Conservation (phyloP, 2,888 invertebrate genomes). For the Microplitis manilae region DNA sequence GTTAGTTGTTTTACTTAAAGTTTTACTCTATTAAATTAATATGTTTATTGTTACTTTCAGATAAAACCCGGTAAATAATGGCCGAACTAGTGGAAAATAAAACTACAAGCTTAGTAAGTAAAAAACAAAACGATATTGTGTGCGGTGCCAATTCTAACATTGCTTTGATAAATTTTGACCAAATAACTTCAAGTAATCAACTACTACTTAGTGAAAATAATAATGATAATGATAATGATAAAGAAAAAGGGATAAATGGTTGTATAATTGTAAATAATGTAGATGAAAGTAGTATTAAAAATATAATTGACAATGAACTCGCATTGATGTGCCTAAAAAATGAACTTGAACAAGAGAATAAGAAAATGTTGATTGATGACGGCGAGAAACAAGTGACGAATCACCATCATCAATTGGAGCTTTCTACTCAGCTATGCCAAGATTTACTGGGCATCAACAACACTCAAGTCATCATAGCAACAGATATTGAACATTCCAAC, state of each 20-base stretch:
- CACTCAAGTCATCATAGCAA: slow-evolving; percentile 61
- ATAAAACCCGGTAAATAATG: slow-evolving; percentile 55
- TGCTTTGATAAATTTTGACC: slow-evolving; percentile 70
- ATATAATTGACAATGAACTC: slow-evolving; percentile 68
- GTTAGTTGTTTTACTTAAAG: too few relatives aligned
- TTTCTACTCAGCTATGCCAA: not conserved
- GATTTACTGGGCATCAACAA: slow-evolving; percentile 53
- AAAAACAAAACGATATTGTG: slow-evolving; percentile 64
- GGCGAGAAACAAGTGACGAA: slow-evolving; percentile 25
- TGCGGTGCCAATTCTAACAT: slow-evolving; percentile 71
- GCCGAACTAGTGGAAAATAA: slow-evolving; percentile 70
- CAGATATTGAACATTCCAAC: slow-evolving; percentile 62
- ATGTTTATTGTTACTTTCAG: not conserved
- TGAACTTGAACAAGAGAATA: slow-evolving; percentile 30
- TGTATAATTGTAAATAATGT: slow-evolving; percentile 63
- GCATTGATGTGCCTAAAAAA: slow-evolving; percentile 63
- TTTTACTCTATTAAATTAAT: not conserved
- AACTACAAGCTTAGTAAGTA: slow-evolving; percentile 69
- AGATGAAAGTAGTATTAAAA: slow-evolving; percentile 69
- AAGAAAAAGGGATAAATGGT: slow-evolving; percentile 60
- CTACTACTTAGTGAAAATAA: slow-evolving; percentile 67
- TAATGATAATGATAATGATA: slow-evolving; percentile 64
- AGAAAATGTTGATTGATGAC: slow-evolving; percentile 33
- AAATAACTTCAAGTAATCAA: slow-evolving; percentile 68
- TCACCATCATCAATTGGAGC: slow-evolving; percentile 52